Percentiles rank a stretch among this genome's conserved stretches.
phyloP scores from a whole-genome alignment of 2,797 vertebrate species.

The Hoplostethus atlanticus region DNA sequence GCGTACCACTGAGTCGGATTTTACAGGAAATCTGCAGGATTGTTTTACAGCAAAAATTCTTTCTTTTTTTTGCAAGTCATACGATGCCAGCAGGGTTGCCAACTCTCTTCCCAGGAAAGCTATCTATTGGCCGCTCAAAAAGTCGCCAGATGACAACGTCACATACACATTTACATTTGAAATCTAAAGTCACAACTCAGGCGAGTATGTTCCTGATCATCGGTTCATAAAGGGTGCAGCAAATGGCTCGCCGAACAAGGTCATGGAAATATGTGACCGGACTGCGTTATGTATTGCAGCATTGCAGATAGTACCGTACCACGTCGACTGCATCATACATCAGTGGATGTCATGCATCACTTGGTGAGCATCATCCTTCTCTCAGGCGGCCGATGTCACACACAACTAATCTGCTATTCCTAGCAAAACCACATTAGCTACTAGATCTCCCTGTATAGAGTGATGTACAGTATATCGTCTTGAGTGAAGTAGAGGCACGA shows the following conservation, averaged over 20 bases:
- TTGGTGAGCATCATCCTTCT: slow-evolving; percentile 27
- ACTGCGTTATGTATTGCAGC: neutral
- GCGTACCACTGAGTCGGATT: too few relatives aligned
- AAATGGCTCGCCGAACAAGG: neutral
- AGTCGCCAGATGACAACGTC: too few relatives aligned
- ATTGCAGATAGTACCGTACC: neutral
- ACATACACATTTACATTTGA: neutral
- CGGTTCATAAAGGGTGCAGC: neutral
- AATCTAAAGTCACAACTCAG: neutral
- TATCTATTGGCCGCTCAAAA: too few relatives aligned
- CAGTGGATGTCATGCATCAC: slow-evolving; percentile 17
- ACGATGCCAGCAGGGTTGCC: too few relatives aligned
- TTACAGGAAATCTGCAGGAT: too few relatives aligned
- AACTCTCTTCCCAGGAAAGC: too few relatives aligned
- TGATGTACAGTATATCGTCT: slow-evolving; percentile 16
- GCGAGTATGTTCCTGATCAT: neutral
- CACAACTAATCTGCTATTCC: slow-evolving; percentile 47
- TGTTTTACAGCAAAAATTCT: too few relatives aligned
- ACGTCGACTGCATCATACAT: neutral
- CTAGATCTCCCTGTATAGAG: slow-evolving; percentile 36
- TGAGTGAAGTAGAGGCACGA: slow-evolving; percentile 26
- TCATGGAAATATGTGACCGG: neutral
- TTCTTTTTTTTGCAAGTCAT: too few relatives aligned
- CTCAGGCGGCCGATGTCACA: slow-evolving; percentile 33
- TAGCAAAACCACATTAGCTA: slow-evolving; percentile 44